A percentile compares a stretch with the other conserved stretches of the same genome.
Conservation (phyloP, 2,888 invertebrate genomes). For the Scaptodrosophila latifasciaeformis region DNA sequence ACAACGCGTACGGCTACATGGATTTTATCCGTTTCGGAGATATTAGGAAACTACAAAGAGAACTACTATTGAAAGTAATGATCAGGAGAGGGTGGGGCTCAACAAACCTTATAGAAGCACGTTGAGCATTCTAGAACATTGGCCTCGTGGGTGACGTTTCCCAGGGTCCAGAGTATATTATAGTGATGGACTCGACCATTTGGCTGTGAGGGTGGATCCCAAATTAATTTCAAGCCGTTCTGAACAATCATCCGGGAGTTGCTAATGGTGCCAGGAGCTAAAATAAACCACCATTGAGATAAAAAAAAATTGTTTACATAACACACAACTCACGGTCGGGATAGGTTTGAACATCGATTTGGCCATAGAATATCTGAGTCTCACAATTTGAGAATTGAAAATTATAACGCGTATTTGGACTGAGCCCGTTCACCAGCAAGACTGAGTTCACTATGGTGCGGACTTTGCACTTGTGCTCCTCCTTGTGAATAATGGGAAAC, state of each 20-base stretch:
- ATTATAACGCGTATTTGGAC: conserved; percentile 66
- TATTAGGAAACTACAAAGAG: conserved; percentile 73
- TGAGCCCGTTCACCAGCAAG: conserved; percentile 59
- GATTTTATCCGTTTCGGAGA: conserved; percentile 72
- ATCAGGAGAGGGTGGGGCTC: too few relatives aligned
- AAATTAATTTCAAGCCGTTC: conserved; percentile 70
- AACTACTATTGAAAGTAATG: background rate
- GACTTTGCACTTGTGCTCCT: conserved; percentile 61
- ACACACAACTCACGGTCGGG: conserved; percentile 74
- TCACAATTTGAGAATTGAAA: conserved; percentile 69
- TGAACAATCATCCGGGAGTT: conserved; percentile 68
- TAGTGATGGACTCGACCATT: conserved; percentile 74
- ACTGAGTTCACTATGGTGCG: conserved; percentile 62
- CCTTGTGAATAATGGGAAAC: conserved; percentile 54
- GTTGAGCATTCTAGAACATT: conserved; percentile 66
- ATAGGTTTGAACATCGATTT: conserved; percentile 70
- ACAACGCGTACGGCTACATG: conserved; percentile 74
- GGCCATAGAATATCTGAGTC: conserved; percentile 67
- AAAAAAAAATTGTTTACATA: background rate
- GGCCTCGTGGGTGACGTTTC: conserved; percentile 70
- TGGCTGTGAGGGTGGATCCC: conserved; percentile 72
- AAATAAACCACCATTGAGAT: conserved; percentile 2
- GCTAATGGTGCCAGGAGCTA: conserved; percentile 73
- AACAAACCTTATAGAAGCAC: conserved; percentile 64
- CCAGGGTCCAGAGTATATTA: conserved; percentile 71